Evolutionary conservation across 2,888 invertebrate species (phyloP).

Genomic region (Volucella zonaria): DNA sequence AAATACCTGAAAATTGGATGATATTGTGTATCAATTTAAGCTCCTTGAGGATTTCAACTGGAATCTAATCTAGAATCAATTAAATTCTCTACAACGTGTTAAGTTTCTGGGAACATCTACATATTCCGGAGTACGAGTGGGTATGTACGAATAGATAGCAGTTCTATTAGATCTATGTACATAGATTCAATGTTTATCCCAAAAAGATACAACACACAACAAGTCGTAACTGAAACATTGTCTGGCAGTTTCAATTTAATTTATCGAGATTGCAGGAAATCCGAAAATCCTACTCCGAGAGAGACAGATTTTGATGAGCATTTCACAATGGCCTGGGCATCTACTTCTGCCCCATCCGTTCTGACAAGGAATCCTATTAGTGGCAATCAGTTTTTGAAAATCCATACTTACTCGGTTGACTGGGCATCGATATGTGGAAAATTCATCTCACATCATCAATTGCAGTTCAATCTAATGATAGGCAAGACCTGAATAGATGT

Average conservation of each 20-base stretch:
- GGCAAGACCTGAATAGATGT: neutral
- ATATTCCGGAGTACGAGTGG: neutral
- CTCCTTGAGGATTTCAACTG: no score
- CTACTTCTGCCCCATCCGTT: neutral
- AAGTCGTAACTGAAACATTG: neutral
- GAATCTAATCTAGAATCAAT: no score
- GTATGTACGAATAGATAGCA: neutral
- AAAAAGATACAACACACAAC: neutral
- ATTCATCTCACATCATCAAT: slow-evolving; percentile 15
- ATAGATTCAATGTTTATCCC: neutral
- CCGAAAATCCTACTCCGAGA: neutral
- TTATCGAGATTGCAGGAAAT: slow-evolving; percentile 1
- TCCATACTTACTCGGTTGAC: neutral
- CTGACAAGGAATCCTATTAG: slow-evolving; percentile 15
- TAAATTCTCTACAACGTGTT: no score
- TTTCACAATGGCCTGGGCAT: neutral
- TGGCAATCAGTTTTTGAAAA: slow-evolving; percentile 39
- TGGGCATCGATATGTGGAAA: neutral
- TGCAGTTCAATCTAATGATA: slow-evolving; percentile 8
- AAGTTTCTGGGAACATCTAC: no score
- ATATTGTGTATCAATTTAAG: no score
- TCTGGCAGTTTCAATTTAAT: slow-evolving; percentile 1
- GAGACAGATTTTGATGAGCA: neutral
- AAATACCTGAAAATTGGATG: no score
- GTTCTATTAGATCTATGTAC: no score